Conservation (phyloP, 2,113 vertebrate genomes). For the Oenanthe melanoleuca region DNA sequence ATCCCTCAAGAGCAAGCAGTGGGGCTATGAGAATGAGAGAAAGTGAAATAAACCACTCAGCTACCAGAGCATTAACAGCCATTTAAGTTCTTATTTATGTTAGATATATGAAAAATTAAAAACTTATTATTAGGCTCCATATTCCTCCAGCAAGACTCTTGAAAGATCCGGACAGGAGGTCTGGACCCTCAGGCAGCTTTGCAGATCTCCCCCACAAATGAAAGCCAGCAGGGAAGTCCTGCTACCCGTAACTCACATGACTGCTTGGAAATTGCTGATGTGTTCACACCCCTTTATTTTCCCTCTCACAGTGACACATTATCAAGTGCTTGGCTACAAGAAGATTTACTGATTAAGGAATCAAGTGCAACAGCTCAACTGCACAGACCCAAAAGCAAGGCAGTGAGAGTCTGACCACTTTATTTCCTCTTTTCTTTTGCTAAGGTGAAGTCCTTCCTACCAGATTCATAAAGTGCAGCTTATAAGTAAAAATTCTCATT, state of each 20-base stretch:
- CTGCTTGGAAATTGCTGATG: neutral
- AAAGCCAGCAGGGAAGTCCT: neutral
- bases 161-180: neutral
- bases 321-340: neutral
- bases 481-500: neutral
- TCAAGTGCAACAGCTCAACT: neutral
- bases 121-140: neutral
- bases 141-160: neutral
- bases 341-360: neutral
- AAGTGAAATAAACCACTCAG: neutral
- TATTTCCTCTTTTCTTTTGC: neutral
- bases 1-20: accelerated
- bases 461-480: neutral
- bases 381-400: neutral
- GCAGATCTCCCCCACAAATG: neutral
- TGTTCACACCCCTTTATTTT: neutral
- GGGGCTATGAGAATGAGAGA: neutral
- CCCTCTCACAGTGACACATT: neutral
- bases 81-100: neutral
- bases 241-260: neutral
- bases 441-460: neutral
- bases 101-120: neutral
- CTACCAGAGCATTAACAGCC: neutral
- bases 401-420: neutral
- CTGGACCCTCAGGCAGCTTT: neutral